phyloP scores from a whole-genome alignment of 2,113 vertebrate species.

The Equus przewalskii region DNA sequence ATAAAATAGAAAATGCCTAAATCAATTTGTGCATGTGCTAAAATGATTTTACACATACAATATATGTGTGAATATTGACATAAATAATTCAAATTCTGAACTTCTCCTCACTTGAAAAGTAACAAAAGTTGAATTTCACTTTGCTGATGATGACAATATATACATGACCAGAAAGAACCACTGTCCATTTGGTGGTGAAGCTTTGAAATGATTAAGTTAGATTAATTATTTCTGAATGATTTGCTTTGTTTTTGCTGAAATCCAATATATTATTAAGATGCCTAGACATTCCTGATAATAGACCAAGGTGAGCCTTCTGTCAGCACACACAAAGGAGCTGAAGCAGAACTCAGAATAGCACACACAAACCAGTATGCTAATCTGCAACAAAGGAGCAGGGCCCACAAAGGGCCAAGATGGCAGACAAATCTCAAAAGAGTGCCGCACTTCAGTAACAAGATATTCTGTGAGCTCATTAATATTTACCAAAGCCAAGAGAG shows the following conservation, averaged over 20 bases:
- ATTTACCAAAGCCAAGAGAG: slow-evolving; percentile 86
- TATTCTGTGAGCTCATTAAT: slow-evolving; percentile 86
- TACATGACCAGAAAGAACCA: slow-evolving; percentile 64
- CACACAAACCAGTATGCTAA: slow-evolving; percentile 81
- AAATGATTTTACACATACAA: not conserved
- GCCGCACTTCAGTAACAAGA: slow-evolving; percentile 81
- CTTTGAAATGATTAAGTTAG: slow-evolving; percentile 64
- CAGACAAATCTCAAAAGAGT: slow-evolving; percentile 81
- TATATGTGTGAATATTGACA: not conserved
- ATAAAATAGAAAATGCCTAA: not conserved
- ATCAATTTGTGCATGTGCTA: slow-evolving; percentile 9
- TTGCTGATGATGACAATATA: slow-evolving; percentile 66
- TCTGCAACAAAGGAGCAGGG: slow-evolving; percentile 81
- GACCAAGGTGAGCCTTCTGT: slow-evolving; percentile 80
- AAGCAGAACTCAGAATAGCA: slow-evolving; percentile 81
- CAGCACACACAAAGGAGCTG: slow-evolving; percentile 82
- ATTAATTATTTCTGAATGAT: slow-evolving; percentile 76
- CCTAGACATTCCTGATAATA: slow-evolving; percentile 71
- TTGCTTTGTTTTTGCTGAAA: slow-evolving; percentile 69
- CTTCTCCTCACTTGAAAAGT: slow-evolving; percentile 37
- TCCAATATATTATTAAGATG: slow-evolving; percentile 82
- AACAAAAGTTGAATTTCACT: slow-evolving; percentile 45
- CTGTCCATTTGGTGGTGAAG: slow-evolving; percentile 56
- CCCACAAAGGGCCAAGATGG: slow-evolving; percentile 80
- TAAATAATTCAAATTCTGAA: slow-evolving; percentile 50